Evolutionary conservation across 2,888 invertebrate genomes (phyloP), one percentile per base, ranked within the genome.

Genomic region (Hymenopus coronatus): DNA sequence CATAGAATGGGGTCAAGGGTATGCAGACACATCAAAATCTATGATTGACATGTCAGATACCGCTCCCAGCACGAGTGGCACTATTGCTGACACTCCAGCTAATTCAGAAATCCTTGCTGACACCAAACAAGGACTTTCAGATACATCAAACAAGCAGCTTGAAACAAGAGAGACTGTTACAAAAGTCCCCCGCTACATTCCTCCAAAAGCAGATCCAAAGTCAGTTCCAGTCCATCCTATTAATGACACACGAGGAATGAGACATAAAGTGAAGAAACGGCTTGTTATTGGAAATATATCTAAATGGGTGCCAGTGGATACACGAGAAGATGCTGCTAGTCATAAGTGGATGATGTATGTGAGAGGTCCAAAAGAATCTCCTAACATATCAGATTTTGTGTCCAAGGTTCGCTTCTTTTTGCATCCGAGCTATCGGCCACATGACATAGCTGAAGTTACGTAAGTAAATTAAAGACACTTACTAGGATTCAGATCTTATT

Each of bases 261-360:
- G 92, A 3, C 92, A 92, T 83, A 93, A 93, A 91, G 90, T 92
- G 0, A 92, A 92, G 86, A 92, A 92, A 88, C 89, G 90, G 90
- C 40, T 89, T 40, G 91, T 95, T 33, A 93, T 95, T 88, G 95
- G 97, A 0, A 98, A 98, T 93, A 96, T 98, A 6, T 98, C 98
- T 0, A 97, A 97, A 92, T 98, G 96, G 94, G 96, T 97, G 40
- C 96, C 96, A 1, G 94, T 96, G 0, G 95, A 96, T 91, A 95
- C 96, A 30, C 93, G 95, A 46, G 94, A 95, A 54, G 96, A 96
- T 92, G 95, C 95, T 30, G 95, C 96, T 0, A 97, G 97, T 12
- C 97, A 98, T 93, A 97, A 98, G 93, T 98, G 98, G 98, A 95
- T 98, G 94, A 95, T 98, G 89, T 98, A 98, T 94, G 96, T 98